Percentiles rank a stretch among this genome's conserved stretches.
Conservation (phyloP, 2,888 invertebrate species). For the Microplitis manilae region DNA sequence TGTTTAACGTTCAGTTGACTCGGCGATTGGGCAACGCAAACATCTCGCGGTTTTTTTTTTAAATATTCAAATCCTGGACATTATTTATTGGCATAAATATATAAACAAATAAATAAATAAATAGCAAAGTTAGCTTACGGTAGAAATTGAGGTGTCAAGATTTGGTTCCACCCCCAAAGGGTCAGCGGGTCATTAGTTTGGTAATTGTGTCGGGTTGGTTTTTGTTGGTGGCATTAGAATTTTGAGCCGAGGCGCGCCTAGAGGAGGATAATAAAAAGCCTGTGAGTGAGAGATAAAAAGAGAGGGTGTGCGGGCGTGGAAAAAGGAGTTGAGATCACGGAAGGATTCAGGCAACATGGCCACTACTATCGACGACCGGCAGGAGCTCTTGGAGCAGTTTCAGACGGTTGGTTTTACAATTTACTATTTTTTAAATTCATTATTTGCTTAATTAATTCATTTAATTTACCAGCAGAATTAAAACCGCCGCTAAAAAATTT, state of each 20-base stretch:
- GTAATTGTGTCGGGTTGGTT: background rate
- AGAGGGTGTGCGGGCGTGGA: constrained; percentile 43
- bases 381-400: constrained; percentile 68
- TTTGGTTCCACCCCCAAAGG: too few relatives aligned
- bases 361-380: constrained; percentile 70
- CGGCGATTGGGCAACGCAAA: constrained; percentile 44
- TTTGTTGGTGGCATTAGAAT: constrained; percentile 5
- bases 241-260: constrained; percentile 33
- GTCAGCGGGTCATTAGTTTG: too few relatives aligned
- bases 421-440: background rate
- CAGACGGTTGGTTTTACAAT: constrained; percentile 61
- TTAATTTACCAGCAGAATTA: background rate
- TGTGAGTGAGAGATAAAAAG: constrained; percentile 44
- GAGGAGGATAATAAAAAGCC: constrained; percentile 32
- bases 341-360: constrained; percentile 68
- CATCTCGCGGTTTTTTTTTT: background rate
- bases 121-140: background rate
- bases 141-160: too few relatives aligned
- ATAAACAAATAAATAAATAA: background rate
- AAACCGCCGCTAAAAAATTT: too few relatives aligned
- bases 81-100: background rate
- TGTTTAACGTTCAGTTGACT: constrained; percentile 45
- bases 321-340: constrained; percentile 54
- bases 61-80: background rate
- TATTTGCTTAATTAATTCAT: background rate